Base-by-base conservation (phyloP, 2,888 invertebrate genomes). In the Strigamia transsilvanica region DNA sequence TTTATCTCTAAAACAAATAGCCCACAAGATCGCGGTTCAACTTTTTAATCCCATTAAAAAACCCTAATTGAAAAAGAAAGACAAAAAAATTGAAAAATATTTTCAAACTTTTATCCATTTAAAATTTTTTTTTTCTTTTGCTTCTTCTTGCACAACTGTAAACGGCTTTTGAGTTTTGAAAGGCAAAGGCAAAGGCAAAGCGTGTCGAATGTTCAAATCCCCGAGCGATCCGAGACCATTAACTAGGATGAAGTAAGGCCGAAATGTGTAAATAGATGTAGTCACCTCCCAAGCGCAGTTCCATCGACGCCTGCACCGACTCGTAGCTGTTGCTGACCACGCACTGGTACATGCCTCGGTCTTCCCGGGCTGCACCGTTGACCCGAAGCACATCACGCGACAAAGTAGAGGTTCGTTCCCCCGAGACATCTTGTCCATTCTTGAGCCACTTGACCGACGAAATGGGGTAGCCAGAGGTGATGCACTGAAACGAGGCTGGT, bases 331-430 rank as follows among this genome's bases (percentile, higher is more conserved):
- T 87, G 23, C 84, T 82, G 9, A 87, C 86, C 34, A 88, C 85
- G 82, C 88, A 88, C 84, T 88, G 88, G 84, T 88, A 88, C 87
- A 88, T 87, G 5, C 88, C 88, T 42, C 86, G 85, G 84, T 88
- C 88, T 21, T 85, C 84, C n/a, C 87, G 84, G 78, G 84, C 46
- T 21, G 80, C 80, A n/a, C 32, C 46, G 56, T 80, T 42, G 80
- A 80, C 51, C 56, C 80, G 80, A 23, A 80, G 80, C 32, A 80
- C 80, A 32, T 80, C 80, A 27, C 51, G 46, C 32, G 80, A 80
- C 46, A 80, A 32, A 32, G 51, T 42, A 46, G 80, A 32, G 21
- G 46, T 46, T 27, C 80, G 2, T 21, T 77, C 82, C 41, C 41
- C 38, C 0, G 84, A 81, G 73, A 88, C 82, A 32, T 84, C 85